phyloP scores from a whole-genome alignment of 2,888 invertebrate species.

The Thera britannica region DNA sequence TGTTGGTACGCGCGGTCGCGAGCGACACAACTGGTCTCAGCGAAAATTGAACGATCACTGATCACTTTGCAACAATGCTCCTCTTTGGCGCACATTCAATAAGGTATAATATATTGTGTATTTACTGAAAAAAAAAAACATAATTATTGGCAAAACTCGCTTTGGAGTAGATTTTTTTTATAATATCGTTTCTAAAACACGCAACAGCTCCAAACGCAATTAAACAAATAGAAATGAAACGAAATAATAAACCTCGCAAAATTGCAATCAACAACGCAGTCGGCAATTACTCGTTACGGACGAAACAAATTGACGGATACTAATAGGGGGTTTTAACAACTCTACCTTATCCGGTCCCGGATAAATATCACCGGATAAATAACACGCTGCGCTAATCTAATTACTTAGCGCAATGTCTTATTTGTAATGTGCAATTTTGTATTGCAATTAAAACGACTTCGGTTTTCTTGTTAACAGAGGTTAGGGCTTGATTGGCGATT shows the following conservation, averaged over 20 bases:
- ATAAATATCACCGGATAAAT: slow-evolving; percentile 49
- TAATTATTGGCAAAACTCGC: too few relatives aligned
- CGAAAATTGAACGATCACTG: too few relatives aligned
- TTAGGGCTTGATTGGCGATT: slow-evolving; percentile 56
- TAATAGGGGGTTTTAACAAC: slow-evolving; percentile 60
- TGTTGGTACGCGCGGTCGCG: too few relatives aligned
- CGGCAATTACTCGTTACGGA: slow-evolving; percentile 60
- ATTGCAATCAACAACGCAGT: slow-evolving; percentile 50
- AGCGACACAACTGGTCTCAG: too few relatives aligned
- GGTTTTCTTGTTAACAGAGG: slow-evolving; percentile 66
- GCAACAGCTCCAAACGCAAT: neutral
- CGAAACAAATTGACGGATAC: slow-evolving; percentile 54
- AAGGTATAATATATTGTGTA: too few relatives aligned
- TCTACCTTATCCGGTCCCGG: slow-evolving; percentile 46
- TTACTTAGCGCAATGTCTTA: slow-evolving; percentile 82
- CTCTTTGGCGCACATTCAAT: too few relatives aligned
- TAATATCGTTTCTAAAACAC: neutral
- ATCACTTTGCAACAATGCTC: too few relatives aligned
- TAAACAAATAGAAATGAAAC: slow-evolving; percentile 31
- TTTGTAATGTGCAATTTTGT: slow-evolving; percentile 64
- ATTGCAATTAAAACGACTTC: slow-evolving; percentile 70
- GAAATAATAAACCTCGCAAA: slow-evolving; percentile 29
- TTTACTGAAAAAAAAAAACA: too few relatives aligned
- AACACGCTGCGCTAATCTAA: slow-evolving; percentile 78
- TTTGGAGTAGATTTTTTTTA: too few relatives aligned